A percentile compares a stretch with the other conserved stretches of the same genome.
Evolutionary conservation across 2,888 invertebrate genomes (phyloP).

Genomic region (Drosophila macrospina): DNA sequence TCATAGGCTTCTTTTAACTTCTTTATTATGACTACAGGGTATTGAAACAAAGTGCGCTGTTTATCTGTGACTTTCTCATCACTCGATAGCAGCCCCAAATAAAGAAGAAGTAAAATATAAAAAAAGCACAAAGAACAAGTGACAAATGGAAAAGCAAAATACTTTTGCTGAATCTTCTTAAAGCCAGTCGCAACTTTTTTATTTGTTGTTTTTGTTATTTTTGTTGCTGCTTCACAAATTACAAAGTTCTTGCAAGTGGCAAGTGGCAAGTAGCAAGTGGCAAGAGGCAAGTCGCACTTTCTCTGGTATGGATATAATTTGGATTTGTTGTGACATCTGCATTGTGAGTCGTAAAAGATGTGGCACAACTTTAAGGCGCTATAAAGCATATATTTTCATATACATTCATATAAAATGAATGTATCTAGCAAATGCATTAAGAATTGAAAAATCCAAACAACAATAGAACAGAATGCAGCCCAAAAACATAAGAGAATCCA

Average conservation of each 20-base stretch:
- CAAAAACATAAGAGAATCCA: background rate
- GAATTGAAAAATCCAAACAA: background rate
- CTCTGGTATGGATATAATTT: slow-evolving; percentile 49
- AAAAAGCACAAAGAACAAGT: slow-evolving; percentile 10
- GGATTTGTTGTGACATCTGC: slow-evolving; percentile 62
- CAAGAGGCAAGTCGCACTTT: slow-evolving; percentile 38
- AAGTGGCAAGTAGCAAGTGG: slow-evolving; percentile 23
- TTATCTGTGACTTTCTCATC: slow-evolving; percentile 32
- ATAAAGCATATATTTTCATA: slow-evolving; percentile 35
- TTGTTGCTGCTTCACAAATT: slow-evolving; percentile 46
- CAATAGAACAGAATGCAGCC: background rate
- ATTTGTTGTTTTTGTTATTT: slow-evolving; percentile 19
- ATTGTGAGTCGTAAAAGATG: slow-evolving; percentile 44
- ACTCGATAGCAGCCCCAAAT: slow-evolving; percentile 6
- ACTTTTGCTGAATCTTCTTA: slow-evolving; percentile 38
- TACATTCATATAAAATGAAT: slow-evolving; percentile 26
- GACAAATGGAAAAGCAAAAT: slow-evolving; percentile 49
- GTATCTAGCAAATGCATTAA: slow-evolving; percentile 16
- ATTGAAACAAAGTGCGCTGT: slow-evolving; percentile 26
- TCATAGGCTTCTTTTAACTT: background rate
- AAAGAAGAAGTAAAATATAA: too few species aligned
- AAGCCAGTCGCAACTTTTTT: slow-evolving; percentile 52
- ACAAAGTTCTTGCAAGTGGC: slow-evolving; percentile 51
- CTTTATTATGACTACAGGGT: slow-evolving; percentile 12
- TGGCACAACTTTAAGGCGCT: slow-evolving; percentile 50